Conservation (phyloP, 2,113 vertebrate genomes). For the Oryzias javanicus region DNA sequence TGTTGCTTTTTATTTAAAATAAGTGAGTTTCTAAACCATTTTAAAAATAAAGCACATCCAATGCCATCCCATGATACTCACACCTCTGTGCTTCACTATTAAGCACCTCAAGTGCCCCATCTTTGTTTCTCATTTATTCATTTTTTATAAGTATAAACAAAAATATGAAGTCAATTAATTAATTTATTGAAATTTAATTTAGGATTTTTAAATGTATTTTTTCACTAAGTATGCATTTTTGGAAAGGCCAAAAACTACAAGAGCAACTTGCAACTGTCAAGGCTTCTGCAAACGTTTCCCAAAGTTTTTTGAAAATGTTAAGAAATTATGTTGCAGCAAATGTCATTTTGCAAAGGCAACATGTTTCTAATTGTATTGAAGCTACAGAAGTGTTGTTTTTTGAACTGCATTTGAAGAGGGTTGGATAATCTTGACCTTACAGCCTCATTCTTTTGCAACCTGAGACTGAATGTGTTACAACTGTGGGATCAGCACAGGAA, state of each 20-base stretch:
- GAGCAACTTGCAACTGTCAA: no score
- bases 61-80: background rate
- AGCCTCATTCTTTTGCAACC: no score
- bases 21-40: background rate
- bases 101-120: no score
- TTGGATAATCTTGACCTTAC: background rate
- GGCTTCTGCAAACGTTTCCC: background rate
- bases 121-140: no score
- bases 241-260: no score
- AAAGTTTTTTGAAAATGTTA: no score
- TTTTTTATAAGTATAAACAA: no score
- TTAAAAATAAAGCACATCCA: background rate
- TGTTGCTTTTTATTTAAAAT: background rate
- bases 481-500: constrained; percentile 48
- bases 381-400: background rate
- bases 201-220: no score
- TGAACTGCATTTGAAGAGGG: background rate
- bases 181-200: no score
- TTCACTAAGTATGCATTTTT: no score
- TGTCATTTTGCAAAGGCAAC: background rate
- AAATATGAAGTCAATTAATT: no score
- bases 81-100: background rate
- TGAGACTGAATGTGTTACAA: constrained; percentile 23
- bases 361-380: constrained; percentile 11
- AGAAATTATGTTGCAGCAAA: no score